These are phyloP conservation scores for Megalonaias nervosa DNA, from an alignment of 1,140 invertebrate genomes.

Conservation along the genomic window DNA sequence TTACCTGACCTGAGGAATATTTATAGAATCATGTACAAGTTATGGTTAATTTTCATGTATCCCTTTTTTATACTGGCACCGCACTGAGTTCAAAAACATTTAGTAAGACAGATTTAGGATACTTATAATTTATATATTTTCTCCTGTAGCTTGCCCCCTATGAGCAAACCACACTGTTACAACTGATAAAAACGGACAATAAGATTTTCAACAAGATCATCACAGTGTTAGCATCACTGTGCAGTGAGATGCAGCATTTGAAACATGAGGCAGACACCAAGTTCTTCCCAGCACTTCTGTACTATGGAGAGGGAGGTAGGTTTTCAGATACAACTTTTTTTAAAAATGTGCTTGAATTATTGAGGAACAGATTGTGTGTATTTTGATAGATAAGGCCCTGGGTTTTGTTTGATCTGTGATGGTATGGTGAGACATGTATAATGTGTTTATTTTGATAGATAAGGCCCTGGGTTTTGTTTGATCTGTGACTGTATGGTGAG, in stretches of 20 bases:
- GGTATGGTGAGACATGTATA: no score
- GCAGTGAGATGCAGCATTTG: slow-evolving; percentile 82
- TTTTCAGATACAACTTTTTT: neutral
- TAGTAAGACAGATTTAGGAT: neutral
- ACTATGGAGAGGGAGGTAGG: slow-evolving; percentile 77
- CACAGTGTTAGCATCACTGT: slow-evolving; percentile 84
- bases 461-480: no score
- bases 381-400: no score
- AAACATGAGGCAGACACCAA: slow-evolving; percentile 79
- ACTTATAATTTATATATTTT: slow-evolving; percentile 7
- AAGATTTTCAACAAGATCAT: slow-evolving; percentile 86
- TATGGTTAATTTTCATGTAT: neutral
- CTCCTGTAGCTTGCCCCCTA: slow-evolving; percentile 70
- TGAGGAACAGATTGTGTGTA: no score
- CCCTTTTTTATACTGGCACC: neutral
- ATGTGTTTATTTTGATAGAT: no score
- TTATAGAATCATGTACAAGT: neutral
- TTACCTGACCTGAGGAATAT: neutral
- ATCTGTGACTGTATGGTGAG: no score
- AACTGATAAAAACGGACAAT: slow-evolving; percentile 86
- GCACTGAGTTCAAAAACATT: no score
- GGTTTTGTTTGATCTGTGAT: no score
- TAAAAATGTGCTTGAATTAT: no score
- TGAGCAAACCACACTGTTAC: slow-evolving; percentile 79
- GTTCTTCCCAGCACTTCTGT: slow-evolving; percentile 78